These are phyloP conservation scores for Haliaeetus leucogaster DNA, from an alignment of 2,113 vertebrate genomes.

Conservation along the genomic window DNA sequence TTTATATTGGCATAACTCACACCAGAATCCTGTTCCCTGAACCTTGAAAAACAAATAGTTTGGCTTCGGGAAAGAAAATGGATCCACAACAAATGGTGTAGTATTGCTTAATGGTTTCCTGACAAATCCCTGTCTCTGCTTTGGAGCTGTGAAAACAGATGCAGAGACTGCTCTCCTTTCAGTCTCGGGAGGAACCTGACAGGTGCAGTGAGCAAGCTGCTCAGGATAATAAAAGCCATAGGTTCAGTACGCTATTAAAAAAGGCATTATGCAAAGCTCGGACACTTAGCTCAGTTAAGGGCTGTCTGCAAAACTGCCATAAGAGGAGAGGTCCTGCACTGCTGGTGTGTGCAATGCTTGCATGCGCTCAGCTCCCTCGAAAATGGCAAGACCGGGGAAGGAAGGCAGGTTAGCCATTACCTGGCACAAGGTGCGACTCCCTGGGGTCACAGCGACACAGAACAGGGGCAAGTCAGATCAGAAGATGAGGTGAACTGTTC, in stretches of 20 bases:
- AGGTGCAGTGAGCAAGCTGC: conserved; percentile 54
- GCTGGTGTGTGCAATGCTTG: not conserved
- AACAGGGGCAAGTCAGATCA: not conserved
- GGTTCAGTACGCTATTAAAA: not conserved
- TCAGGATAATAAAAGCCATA: conserved; percentile 3
- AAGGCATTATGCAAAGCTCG: not conserved
- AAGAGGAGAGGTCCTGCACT: not conserved
- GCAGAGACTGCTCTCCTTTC: not conserved
- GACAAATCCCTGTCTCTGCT: conserved; percentile 38
- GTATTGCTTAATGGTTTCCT: conserved; percentile 40
- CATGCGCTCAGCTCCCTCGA: not conserved
- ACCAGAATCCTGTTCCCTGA: not conserved
- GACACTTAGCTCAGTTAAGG: not conserved
- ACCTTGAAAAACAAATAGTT: conserved; percentile 18
- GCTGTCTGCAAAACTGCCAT: not conserved
- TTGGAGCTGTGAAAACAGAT: conserved; percentile 15
- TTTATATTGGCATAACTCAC: not conserved
- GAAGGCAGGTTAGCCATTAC: not conserved
- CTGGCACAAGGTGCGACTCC: rapidly evolving
- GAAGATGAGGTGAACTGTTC: not conserved
- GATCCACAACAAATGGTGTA: conserved; percentile 40
- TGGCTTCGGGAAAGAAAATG: conserved; percentile 33
- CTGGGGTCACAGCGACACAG: not conserved
- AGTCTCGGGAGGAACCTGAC: conserved; percentile 27
- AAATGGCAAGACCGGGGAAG: not conserved